A percentile compares a stretch with the other conserved stretches of the same genome.
phyloP scores from a whole-genome alignment of 1,140 invertebrate species.

The Papilio polyxenes region DNA sequence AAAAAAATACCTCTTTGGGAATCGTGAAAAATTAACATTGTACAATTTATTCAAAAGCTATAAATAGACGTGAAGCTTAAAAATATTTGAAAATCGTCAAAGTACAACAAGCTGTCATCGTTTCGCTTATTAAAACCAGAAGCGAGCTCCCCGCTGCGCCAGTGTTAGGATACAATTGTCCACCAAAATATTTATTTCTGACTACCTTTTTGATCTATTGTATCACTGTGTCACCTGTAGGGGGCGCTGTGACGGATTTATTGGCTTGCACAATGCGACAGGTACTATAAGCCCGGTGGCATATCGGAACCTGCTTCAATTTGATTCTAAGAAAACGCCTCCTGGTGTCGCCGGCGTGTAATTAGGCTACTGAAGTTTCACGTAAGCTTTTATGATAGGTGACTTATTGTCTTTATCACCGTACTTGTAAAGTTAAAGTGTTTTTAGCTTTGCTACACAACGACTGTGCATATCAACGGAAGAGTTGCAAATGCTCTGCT shows the following conservation, averaged over 20 bases:
- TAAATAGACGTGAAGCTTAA: not conserved
- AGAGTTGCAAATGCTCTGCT: not conserved
- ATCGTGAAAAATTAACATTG: not conserved
- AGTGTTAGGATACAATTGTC: constrained; percentile 16
- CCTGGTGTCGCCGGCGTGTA: not conserved
- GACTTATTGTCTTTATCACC: not conserved
- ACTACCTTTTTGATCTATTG: constrained; percentile 22
- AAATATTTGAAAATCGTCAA: not conserved
- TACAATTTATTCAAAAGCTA: not conserved
- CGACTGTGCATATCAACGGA: not conserved
- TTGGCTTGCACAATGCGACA: constrained; percentile 27
- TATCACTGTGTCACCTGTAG: constrained; percentile 3
- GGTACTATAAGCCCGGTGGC: not conserved
- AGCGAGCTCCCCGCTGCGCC: not conserved
- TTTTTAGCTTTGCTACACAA: not conserved
- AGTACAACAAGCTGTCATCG: constrained; percentile 6
- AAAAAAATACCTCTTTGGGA: not conserved
- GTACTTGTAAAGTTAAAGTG: not conserved
- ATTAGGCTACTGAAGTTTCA: not conserved
- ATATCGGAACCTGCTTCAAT: constrained; percentile 17
- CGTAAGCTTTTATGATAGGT: not conserved
- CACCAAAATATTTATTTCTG: constrained; percentile 35
- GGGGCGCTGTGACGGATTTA: constrained; percentile 12
- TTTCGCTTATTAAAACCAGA: constrained; percentile 26
- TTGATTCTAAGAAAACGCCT: constrained; percentile 1